phyloP scores from a whole-genome alignment of 2,888 invertebrate species.

The Drosophila nr. medialis region DNA sequence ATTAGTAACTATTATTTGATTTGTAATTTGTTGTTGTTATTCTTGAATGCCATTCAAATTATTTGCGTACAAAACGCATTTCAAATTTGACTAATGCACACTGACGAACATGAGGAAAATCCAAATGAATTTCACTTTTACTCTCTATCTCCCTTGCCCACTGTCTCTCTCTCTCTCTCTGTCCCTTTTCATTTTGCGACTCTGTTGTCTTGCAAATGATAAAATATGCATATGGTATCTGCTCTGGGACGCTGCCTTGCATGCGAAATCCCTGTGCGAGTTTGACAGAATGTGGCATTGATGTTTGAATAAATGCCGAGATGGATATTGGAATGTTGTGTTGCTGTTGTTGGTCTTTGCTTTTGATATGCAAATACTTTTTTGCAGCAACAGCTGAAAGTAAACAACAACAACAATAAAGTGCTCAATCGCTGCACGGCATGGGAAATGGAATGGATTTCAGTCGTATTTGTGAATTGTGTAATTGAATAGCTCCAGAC shows the following conservation, averaged over 20 bases:
- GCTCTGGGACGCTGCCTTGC: conserved; percentile 48
- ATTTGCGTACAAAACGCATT: conserved; percentile 58
- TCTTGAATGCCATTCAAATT: conserved; percentile 39
- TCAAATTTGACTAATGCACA: conserved; percentile 74
- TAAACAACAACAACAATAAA: conserved; percentile 11
- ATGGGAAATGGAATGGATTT: conserved; percentile 26
- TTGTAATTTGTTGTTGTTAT: conserved; percentile 26
- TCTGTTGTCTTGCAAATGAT: conserved; percentile 47
- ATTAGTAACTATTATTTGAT: conserved; percentile 27
- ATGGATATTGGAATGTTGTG: conserved; percentile 31
- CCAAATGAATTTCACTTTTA: conserved; percentile 69
- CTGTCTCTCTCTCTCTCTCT: not conserved
- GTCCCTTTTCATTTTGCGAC: not conserved
- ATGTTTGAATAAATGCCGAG: conserved; percentile 37
- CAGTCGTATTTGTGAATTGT: conserved; percentile 26
- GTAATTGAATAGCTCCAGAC: conserved; percentile 43
- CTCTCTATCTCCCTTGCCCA: conserved; percentile 9
- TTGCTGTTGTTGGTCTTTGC: conserved; percentile 28
- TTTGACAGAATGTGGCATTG: conserved; percentile 63
- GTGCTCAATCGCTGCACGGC: conserved; percentile 20
- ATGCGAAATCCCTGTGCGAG: conserved; percentile 54
- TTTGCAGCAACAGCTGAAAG: conserved; percentile 33
- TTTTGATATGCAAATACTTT: conserved; percentile 68
- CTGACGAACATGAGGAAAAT: conserved; percentile 70
- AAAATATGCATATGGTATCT: conserved; percentile 54